These are phyloP conservation scores for Corythornis vintsioides DNA, from an alignment of 2,113 vertebrate genomes.

Conservation along the genomic window DNA sequence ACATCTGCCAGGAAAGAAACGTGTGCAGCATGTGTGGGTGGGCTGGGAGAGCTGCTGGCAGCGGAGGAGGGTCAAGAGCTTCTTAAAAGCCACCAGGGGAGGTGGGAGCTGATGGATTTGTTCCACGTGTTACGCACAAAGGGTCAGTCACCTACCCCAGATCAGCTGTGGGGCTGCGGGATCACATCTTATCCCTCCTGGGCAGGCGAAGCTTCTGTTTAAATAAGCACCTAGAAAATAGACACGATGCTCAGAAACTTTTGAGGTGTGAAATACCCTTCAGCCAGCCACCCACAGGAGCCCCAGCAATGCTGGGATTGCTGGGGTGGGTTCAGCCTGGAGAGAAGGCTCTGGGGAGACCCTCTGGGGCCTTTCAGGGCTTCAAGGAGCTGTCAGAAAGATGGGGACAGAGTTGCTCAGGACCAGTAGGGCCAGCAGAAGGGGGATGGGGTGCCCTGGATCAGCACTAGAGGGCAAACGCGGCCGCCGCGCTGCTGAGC, in stretches of 20 bases:
- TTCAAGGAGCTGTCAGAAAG: no score
- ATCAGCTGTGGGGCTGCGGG: not conserved
- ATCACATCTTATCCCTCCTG: not conserved
- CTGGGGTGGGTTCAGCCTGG: no score
- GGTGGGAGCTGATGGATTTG: not conserved
- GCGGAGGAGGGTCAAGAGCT: not conserved
- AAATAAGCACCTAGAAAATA: not conserved
- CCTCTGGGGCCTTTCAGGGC: no score
- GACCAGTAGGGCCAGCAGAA: no score
- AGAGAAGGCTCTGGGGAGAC: no score
- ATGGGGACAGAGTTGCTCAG: no score
- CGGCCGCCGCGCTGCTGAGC: no score
- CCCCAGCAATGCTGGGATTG: not conserved
- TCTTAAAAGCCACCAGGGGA: not conserved
- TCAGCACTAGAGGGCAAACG: no score
- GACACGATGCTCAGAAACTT: not conserved
- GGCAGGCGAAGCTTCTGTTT: not conserved
- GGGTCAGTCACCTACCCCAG: not conserved
- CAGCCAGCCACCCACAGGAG: not conserved
- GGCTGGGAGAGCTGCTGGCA: not conserved
- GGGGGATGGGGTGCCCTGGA: no score
- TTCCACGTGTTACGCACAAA: accelerated
- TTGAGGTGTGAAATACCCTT: not conserved
- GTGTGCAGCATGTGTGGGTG: not conserved
- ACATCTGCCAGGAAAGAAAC: not conserved